These are phyloP conservation scores for Dufourea novaeangliae DNA, from an alignment of 1,140 invertebrate species.

Conservation along the genomic window DNA sequence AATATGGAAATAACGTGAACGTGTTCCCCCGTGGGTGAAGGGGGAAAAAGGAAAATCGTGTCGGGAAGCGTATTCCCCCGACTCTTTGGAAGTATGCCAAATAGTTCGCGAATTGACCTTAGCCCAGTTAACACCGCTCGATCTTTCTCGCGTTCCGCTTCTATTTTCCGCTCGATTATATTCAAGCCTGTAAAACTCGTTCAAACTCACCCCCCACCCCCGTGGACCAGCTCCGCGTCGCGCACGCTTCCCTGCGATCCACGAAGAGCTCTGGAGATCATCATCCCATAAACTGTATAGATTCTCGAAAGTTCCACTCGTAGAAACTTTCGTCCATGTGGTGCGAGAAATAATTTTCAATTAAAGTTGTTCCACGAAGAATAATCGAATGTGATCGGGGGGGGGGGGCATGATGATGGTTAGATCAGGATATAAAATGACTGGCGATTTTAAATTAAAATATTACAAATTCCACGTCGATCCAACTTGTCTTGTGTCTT, in stretches of 20 bases:
- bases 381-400: too few species aligned
- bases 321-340: too few species aligned
- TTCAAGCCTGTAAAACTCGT: constrained; percentile 28
- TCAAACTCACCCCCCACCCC: neutral
- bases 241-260: neutral
- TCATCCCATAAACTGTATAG: too few species aligned
- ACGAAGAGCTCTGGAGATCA: too few species aligned
- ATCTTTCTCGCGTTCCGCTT: constrained; percentile 52
- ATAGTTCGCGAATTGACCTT: constrained; percentile 69
- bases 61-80: constrained; percentile 10
- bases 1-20: constrained; percentile 33
- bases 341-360: neutral
- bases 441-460: too few species aligned
- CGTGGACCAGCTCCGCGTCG: too few species aligned
- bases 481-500: too few species aligned
- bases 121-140: constrained; percentile 63
- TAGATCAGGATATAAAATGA: too few species aligned
- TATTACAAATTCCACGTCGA: too few species aligned
- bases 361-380: neutral
- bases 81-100: constrained; percentile 65
- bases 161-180: constrained; percentile 50
- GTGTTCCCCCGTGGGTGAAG: too few species aligned
- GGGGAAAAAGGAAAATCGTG: constrained; percentile 25
- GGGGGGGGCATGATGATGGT: too few species aligned
- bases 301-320: too few species aligned